A percentile compares a stretch with the other conserved stretches of the same genome.
phyloP scores from a whole-genome alignment of 2,113 vertebrate species.

The Rhadina sibilatrix region DNA sequence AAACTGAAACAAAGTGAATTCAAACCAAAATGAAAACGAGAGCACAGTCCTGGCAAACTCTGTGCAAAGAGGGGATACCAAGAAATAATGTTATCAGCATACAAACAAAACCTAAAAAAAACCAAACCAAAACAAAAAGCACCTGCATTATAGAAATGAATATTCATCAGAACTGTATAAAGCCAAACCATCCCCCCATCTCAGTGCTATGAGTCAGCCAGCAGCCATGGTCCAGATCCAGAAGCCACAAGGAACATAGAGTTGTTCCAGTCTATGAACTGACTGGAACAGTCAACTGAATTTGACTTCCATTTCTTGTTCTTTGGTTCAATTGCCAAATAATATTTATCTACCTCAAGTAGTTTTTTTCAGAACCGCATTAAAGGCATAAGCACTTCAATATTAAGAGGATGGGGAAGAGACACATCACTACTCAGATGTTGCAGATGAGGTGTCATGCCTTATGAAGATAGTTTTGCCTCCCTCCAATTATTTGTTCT shows the following conservation, averaged over 20 bases:
- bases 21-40: not conserved
- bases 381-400: accelerated
- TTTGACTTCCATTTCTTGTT: not conserved
- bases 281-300: too few species aligned
- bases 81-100: not conserved
- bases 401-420: not conserved
- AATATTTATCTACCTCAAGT: not conserved
- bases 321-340: not conserved
- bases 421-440: not conserved
- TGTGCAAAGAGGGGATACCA: not conserved
- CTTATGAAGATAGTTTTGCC: not conserved
- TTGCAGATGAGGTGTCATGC: not conserved
- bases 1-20: too few species aligned
- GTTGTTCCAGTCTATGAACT: not conserved
- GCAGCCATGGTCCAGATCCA: not conserved
- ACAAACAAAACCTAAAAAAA: not conserved
- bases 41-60: not conserved
- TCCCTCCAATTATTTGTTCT: not conserved
- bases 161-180: not conserved
- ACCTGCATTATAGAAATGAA: not conserved
- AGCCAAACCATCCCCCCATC: not conserved
- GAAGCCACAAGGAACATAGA: not conserved
- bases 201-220: not conserved
- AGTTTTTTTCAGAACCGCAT: not conserved
- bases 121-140: not conserved